phyloP scores from a whole-genome alignment of 2,888 invertebrate genomes.

The Syrista parreyssii region DNA sequence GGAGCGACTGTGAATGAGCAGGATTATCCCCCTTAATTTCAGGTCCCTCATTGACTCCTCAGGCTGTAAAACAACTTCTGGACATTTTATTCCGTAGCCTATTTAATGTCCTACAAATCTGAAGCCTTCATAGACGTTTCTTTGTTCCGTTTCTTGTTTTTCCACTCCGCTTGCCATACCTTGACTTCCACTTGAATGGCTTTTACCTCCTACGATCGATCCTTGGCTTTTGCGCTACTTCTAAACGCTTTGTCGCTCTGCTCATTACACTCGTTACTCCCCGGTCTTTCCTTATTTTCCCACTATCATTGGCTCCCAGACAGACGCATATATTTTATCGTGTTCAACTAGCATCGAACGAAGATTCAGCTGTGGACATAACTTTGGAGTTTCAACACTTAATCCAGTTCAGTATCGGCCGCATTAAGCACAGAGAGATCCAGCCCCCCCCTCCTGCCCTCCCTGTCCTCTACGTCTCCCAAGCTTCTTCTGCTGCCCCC shows the following conservation, averaged over 20 bases:
- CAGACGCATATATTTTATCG: background rate
- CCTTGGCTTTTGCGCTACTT: background rate
- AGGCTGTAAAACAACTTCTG: background rate
- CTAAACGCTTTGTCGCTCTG: background rate
- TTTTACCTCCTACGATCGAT: background rate
- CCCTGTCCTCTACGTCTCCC: background rate
- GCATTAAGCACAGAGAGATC: background rate
- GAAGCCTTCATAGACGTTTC: background rate
- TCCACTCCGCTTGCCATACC: background rate
- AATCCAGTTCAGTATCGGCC: background rate
- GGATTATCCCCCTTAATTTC: background rate
- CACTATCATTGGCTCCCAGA: background rate
- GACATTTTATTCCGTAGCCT: background rate
- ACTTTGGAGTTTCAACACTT: background rate
- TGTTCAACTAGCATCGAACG: background rate
- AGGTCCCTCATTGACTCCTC: background rate
- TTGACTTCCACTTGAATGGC: background rate
- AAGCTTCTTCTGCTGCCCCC: background rate
- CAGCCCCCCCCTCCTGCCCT: background rate
- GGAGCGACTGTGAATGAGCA: background rate
- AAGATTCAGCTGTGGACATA: background rate
- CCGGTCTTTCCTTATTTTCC: background rate
- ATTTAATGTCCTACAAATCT: background rate
- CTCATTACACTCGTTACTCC: background rate
- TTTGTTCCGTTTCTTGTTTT: background rate